Evolutionary conservation across 2,797 vertebrate genomes (phyloP), one percentile per base, ranked within the genome.

Genomic region (Periophthalmus magnuspinnatus): DNA sequence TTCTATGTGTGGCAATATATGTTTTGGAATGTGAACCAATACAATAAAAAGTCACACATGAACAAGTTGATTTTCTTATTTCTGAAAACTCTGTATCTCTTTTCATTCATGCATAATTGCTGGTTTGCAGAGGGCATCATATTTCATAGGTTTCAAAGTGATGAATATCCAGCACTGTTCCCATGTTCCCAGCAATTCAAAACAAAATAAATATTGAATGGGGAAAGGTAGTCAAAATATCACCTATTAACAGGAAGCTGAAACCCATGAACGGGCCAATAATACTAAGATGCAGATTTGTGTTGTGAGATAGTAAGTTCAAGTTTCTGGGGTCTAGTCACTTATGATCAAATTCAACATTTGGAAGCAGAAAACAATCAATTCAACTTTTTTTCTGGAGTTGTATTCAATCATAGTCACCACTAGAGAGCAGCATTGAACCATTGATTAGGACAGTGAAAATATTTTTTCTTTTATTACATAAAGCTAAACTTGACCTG

Each of bases 21-120:
- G 89, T 86, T 87, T 90, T 91, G 90, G 81, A 90, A 85, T 87
- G 83, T 88, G 86, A 90, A 90, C 74, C 81, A 79, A 89, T 59
- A 61, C 85, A 92, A 91, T 92, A 90, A 93, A 91, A 87, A 89
- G 84, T 90, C 86, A 89, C 86, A 85, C 68, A 83, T 90, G 89
- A 88, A 89, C 88, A 89, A 76, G 74, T 79, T 79, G 71, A 65
- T 86, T 71, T 65, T 83, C 74, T 84, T 84, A 88, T 81, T 60
- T 32, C 72, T 85, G 70, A 77, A 70, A 41, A 38, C 4, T 45
- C 22, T 41, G 17, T 5, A n/a, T n/a, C 28, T 28, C 28, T 28
- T 50, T 8, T 22, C 6, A 10, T 54, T 54, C 9, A 14, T 28
- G 24, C 11, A 28, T 14, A 13, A 5, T 11, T 55, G 52, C 16